phyloP scores from a whole-genome alignment of 2,797 vertebrate species.

The Rhabdomys pumilio region DNA sequence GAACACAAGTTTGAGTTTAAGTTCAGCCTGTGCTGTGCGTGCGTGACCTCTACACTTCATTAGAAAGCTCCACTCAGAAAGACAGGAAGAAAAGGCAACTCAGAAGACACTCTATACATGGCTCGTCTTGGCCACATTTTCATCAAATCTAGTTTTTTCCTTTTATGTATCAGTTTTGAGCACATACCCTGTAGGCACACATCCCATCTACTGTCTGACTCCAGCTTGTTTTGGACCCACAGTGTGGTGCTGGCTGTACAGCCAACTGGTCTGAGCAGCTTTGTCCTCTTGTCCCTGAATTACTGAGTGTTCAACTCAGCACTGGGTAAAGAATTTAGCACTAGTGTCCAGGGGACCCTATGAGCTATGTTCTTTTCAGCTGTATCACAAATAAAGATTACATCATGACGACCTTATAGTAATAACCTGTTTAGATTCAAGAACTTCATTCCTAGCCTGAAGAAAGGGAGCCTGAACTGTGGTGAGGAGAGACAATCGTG shows the following conservation, averaged over 20 bases:
- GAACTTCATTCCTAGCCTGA: conserved; percentile 4
- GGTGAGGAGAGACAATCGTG: background rate
- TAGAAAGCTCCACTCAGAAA: background rate
- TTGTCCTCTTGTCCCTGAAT: background rate
- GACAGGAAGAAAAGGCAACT: background rate
- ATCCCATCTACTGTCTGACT: conserved; percentile 12
- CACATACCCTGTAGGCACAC: background rate
- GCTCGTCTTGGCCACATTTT: background rate
- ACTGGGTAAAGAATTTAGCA: background rate
- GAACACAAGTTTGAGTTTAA: background rate
- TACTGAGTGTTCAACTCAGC: background rate
- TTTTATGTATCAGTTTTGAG: conserved; percentile 38
- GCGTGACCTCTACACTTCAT: background rate
- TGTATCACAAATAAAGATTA: background rate
- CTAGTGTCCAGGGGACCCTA: background rate
- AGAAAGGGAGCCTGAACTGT: background rate
- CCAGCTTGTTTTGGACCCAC: conserved; percentile 36
- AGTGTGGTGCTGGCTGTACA: background rate
- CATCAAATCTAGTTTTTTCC: background rate
- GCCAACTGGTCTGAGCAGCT: conserved; percentile 35
- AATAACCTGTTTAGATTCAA: background rate
- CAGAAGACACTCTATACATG: background rate
- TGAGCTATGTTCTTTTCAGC: background rate
- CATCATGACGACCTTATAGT: background rate
- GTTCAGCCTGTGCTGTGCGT: background rate